Evolutionary conservation across 2,797 vertebrate genomes (phyloP), one percentile per base, ranked within the genome.

Genomic region (Sebastes ruberrimus): DNA sequence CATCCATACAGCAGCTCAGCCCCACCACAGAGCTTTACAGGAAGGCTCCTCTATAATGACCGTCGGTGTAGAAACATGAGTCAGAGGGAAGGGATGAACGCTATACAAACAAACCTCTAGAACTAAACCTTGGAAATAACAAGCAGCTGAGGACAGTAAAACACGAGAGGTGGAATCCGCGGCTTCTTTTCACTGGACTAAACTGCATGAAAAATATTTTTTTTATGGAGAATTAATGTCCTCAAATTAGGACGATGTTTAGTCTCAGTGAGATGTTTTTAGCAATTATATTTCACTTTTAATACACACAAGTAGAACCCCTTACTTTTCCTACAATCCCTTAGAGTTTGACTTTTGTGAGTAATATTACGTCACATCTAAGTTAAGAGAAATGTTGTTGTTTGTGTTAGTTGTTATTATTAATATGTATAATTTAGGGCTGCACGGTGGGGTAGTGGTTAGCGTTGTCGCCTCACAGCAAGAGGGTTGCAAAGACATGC

Each of bases 31-130:
- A 78, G 83, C 62, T 71, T 38, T 52, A 76, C 81, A 79, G 72
- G 81, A 83, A 72, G 78, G 22, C 82, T 84, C 46, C 38, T 83
- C 73, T 63, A 52, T 85, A 82, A 81, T 67, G 81, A 77, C 76
- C 35, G 76, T 56, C 71, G 27, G 62, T 35, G 76, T 53, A 68
- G 82, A 88, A 87, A 92, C 74, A 68, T 16, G 82, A 90, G 83
- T 85, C 84, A 78, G 78, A 23, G 28, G 76, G 78, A 89, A 74
- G 70, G 60, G 84, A 85, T 74, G 85, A 70, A 72, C 18, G 38
- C 78, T 71, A 10, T n/a, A 62, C 27, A 89, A 92, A 92, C 73
- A 89, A 85, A 88, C 78, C 13, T 56, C 78, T 16, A 7, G 56
- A 68, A 13, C 61, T 28, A 55, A 89, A 80, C 27, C 64, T 22